Evolutionary conservation across 2,797 vertebrate genomes (phyloP).

Genomic region (Distichodus sexfasciatus): DNA sequence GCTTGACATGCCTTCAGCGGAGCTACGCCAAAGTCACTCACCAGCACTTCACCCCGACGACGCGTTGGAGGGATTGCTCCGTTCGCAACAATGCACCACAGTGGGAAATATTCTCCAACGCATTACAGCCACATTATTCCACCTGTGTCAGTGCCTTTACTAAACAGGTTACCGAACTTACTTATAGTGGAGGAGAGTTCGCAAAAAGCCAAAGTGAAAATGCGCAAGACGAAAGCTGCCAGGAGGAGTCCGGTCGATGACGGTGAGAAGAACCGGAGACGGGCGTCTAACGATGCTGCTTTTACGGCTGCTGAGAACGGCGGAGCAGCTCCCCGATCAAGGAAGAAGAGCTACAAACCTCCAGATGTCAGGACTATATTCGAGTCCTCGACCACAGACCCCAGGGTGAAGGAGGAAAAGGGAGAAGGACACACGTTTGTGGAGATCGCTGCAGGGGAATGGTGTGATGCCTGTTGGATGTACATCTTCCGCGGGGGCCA

Average conservation of each 20-base stretch:
- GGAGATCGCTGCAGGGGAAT: constrained; percentile 51
- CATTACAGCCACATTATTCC: constrained; percentile 42
- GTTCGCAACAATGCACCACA: neutral
- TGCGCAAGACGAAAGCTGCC: constrained; percentile 61
- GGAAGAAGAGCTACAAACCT: constrained; percentile 69
- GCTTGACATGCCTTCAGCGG: neutral
- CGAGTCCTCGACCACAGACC: constrained; percentile 61
- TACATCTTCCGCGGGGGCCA: constrained; percentile 65
- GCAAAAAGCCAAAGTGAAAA: constrained; percentile 54
- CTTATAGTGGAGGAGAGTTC: constrained; percentile 31
- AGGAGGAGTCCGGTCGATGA: constrained; percentile 20
- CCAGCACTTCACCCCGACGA: neutral
- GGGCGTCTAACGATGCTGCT: constrained; percentile 15
- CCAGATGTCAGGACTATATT: constrained; percentile 80
- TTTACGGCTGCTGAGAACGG: constrained; percentile 38
- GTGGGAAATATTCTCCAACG: constrained; percentile 63
- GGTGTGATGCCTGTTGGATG: constrained; percentile 73
- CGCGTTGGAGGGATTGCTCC: no score
- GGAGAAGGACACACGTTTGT: constrained; percentile 74
- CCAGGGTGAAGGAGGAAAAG: constrained; percentile 67
- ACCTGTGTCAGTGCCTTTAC: constrained; percentile 24
- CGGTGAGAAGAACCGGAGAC: constrained; percentile 11
- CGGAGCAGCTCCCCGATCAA: constrained; percentile 48
- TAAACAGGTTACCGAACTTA: constrained; percentile 26
- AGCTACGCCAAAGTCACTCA: neutral